phyloP scores from a whole-genome alignment of 2,113 vertebrate species.

The Hemiscyllium ocellatum region DNA sequence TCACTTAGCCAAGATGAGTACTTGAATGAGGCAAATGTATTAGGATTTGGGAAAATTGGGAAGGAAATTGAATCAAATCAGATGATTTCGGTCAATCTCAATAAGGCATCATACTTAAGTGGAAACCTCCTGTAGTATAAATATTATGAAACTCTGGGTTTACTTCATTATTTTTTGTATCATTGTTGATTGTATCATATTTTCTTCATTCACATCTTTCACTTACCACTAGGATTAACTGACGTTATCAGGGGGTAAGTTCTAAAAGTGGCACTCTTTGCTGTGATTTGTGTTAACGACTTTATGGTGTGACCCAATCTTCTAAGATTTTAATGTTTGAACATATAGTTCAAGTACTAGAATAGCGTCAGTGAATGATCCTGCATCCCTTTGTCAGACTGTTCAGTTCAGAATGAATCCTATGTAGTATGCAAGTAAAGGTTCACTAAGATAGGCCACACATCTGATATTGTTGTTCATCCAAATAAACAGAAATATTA shows the following conservation, averaged over 20 bases:
- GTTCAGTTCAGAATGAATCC: neutral
- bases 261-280: neutral
- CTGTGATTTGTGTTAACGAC: neutral
- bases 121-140: neutral
- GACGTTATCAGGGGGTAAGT: slow-evolving; percentile 4
- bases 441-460: too few relatives aligned
- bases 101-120: neutral
- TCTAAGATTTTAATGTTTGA: neutral
- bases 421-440: neutral
- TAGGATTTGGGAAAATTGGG: neutral
- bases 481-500: neutral
- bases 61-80: neutral
- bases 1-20: neutral
- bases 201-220: slow-evolving; percentile 20
- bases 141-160: neutral
- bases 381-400: neutral
- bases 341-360: neutral
- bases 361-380: neutral
- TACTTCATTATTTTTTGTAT: neutral
- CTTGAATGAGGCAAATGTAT: neutral
- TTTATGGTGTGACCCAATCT: neutral
- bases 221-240: neutral
- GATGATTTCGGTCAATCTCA: neutral
- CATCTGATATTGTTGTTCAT: neutral
- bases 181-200: neutral